These are phyloP conservation scores for Anoura caudifer DNA, from an alignment of 2,113 vertebrate species.

Conservation along the genomic window DNA sequence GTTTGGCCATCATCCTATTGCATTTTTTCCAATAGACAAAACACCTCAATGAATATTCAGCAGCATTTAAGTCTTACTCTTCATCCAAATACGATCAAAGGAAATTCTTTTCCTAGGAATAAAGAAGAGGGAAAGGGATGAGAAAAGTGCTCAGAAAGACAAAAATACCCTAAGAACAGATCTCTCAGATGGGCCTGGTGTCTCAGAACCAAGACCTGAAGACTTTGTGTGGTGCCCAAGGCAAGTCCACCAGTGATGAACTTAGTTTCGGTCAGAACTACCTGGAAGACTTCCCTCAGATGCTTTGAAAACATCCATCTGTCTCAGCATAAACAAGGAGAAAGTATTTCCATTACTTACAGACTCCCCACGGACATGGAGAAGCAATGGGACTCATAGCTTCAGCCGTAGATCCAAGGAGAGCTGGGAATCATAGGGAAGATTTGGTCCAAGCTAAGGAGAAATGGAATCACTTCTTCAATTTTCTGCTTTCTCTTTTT, in stretches of 20 bases:
- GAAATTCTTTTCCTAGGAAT: neutral
- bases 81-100: neutral
- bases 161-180: neutral
- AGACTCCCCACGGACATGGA: neutral
- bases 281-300: neutral
- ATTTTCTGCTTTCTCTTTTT: neutral
- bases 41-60: neutral
- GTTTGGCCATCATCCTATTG: neutral
- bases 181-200: neutral
- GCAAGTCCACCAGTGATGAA: neutral
- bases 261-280: neutral
- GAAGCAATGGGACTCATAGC: neutral
- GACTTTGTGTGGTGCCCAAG: neutral
- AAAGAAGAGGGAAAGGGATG: neutral
- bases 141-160: neutral
- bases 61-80: neutral
- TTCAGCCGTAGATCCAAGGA: neutral
- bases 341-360: neutral
- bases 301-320: neutral
- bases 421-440: neutral
- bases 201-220: neutral
- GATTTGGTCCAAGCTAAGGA: neutral
- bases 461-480: neutral
- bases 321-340: neutral
- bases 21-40: slow-evolving; percentile 5